Evolutionary conservation across 2,113 vertebrate species (phyloP).

Genomic region (Ciconia maguari): DNA sequence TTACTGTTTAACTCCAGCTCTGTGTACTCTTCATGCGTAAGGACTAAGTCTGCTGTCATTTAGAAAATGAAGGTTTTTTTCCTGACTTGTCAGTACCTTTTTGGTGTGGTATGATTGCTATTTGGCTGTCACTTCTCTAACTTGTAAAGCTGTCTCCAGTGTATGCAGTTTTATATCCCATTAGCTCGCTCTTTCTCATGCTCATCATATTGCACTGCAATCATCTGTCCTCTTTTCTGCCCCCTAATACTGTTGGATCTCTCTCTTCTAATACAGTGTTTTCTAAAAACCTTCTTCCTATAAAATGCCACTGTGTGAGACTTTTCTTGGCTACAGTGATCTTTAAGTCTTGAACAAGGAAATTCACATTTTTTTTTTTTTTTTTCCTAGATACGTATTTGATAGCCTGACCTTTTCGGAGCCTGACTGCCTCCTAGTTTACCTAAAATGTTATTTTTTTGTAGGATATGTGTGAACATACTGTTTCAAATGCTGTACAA

Average conservation of each 20-base stretch:
- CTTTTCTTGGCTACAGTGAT: neutral
- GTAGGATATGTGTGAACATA: neutral
- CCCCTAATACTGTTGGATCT: neutral
- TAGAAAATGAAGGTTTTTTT: neutral
- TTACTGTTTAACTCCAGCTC: slow-evolving; percentile 20
- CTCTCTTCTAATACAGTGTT: neutral
- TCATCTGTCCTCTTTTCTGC: neutral
- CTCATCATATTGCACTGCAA: neutral
- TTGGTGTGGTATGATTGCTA: neutral
- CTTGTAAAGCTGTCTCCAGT: neutral
- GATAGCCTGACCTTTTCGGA: neutral
- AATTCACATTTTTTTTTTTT: neutral
- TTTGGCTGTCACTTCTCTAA: slow-evolving; percentile 4
- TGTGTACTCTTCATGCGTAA: neutral
- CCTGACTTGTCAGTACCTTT: neutral
- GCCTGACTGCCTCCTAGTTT: neutral
- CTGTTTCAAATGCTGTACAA: neutral
- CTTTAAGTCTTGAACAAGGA: neutral
- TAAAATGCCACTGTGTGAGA: neutral
- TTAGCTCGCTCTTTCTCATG: neutral
- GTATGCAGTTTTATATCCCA: neutral
- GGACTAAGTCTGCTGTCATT: neutral
- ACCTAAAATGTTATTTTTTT: neutral
- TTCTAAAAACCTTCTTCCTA: neutral
- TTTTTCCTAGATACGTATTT: neutral